phyloP scores from a whole-genome alignment of 1,140 invertebrate species.

The Odontomachus brunneus region DNA sequence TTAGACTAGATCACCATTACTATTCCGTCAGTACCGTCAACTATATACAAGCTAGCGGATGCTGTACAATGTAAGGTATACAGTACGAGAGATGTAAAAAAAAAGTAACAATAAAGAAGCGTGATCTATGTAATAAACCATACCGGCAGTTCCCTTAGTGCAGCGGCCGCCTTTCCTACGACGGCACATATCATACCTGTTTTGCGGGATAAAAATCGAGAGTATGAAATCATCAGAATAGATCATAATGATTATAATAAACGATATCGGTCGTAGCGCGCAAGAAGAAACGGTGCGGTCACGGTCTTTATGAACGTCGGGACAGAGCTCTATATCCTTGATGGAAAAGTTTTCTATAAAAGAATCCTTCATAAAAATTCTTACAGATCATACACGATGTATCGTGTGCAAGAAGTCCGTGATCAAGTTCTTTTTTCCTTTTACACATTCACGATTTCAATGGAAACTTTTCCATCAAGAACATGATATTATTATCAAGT shows the following conservation, averaged over 20 bases:
- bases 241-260: conserved; percentile 29
- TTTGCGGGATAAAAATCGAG: conserved; percentile 84
- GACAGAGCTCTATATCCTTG: not conserved
- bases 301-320: not conserved
- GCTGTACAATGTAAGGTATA: conserved; percentile 52
- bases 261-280: not conserved
- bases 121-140: conserved; percentile 85
- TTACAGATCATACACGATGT: not conserved
- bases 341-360: not conserved
- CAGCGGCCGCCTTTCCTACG: conserved; percentile 97
- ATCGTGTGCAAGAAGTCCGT: not conserved
- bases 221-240: conserved; percentile 82
- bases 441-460: too few relatives aligned
- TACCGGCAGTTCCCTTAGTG: conserved; percentile 98
- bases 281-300: conserved; percentile 2
- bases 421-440: too few relatives aligned
- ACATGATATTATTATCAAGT: too few relatives aligned
- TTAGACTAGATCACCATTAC: conserved; percentile 42
- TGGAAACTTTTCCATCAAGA: too few relatives aligned
- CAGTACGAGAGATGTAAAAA: conserved; percentile 14
- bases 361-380: not conserved
- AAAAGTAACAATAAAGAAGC: conserved; percentile 76
- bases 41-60: conserved; percentile 56
- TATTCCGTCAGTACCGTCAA: conserved; percentile 39
- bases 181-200: conserved; percentile 98